Percentiles rank a stretch among this genome's conserved stretches.
phyloP scores from a whole-genome alignment of 2,113 vertebrate genomes.

The Dipodomys merriami region DNA sequence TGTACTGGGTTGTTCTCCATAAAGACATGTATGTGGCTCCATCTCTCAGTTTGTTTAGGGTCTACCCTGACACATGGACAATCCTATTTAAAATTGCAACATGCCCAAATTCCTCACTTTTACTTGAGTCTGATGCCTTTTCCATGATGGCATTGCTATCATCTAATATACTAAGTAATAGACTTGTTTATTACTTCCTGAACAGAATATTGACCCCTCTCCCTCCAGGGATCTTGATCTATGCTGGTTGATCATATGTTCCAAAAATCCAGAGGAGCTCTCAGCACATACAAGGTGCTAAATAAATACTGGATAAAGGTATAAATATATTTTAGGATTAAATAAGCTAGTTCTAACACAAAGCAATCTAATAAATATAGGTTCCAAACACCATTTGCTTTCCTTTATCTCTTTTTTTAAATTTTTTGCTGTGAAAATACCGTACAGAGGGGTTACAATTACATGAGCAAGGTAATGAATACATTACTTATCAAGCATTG shows the following conservation, averaged over 20 bases:
- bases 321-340: slow-evolving; percentile 28
- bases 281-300: not conserved
- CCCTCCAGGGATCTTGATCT: not conserved
- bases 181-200: not conserved
- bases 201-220: not conserved
- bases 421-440: no score
- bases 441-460: no score
- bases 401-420: no score
- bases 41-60: not conserved
- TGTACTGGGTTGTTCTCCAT: not conserved
- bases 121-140: not conserved
- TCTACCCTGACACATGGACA: not conserved
- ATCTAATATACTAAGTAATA: not conserved
- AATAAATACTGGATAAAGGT: slow-evolving; percentile 33
- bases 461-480: no score
- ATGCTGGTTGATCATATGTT: not conserved
- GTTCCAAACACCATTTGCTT: not conserved
- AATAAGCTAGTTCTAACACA: slow-evolving; percentile 14
- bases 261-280: not conserved
- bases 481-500: no score
- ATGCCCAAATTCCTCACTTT: not conserved
- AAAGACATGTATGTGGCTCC: not conserved
- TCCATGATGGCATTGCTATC: not conserved
- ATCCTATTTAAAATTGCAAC: not conserved
- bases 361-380: not conserved